Percentiles rank a stretch among this genome's conserved stretches.
Conservation (phyloP, 2,113 vertebrate genomes). For the Hippocampus mohnikei region DNA sequence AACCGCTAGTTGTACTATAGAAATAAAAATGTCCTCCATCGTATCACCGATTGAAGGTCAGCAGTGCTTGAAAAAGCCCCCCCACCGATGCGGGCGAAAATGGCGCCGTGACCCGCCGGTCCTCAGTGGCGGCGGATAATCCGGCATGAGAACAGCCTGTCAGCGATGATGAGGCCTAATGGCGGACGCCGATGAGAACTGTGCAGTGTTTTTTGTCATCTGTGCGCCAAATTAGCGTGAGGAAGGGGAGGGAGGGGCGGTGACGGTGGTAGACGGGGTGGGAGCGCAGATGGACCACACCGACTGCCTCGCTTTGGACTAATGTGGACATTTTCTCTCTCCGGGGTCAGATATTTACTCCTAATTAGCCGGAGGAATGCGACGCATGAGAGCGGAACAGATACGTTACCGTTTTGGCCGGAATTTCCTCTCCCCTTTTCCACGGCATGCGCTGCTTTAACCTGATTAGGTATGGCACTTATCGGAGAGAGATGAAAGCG, state of each 20-base stretch:
- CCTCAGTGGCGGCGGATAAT: slow-evolving; percentile 64
- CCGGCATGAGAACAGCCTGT: slow-evolving; percentile 61
- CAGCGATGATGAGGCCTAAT: slow-evolving; percentile 61
- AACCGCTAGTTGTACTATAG: too few species aligned
- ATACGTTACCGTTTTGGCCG: slow-evolving; percentile 77
- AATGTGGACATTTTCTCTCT: slow-evolving; percentile 71
- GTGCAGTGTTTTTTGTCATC: slow-evolving; percentile 68
- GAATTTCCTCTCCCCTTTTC: slow-evolving; percentile 73
- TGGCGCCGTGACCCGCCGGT: slow-evolving; percentile 56
- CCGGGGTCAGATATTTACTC: slow-evolving; percentile 78
- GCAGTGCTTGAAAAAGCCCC: slow-evolving; percentile 39
- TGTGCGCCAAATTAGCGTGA: slow-evolving; percentile 67
- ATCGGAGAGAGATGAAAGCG: slow-evolving; percentile 75
- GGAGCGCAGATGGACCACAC: slow-evolving; percentile 75
- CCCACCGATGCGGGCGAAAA: slow-evolving; percentile 44
- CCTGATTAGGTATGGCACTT: slow-evolving; percentile 80
- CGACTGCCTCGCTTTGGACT: slow-evolving; percentile 61
- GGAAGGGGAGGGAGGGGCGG: slow-evolving; percentile 20
- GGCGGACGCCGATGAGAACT: slow-evolving; percentile 50
- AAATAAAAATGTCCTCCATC: slow-evolving; percentile 16
- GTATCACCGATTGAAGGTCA: slow-evolving; percentile 54
- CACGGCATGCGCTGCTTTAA: slow-evolving; percentile 72
- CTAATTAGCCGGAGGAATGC: slow-evolving; percentile 78
- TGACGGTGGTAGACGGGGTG: slow-evolving; percentile 33
- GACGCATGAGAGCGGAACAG: slow-evolving; percentile 76